These are phyloP conservation scores for Rhamnusium bicolor DNA, from an alignment of 2,888 invertebrate genomes.

Conservation along the genomic window DNA sequence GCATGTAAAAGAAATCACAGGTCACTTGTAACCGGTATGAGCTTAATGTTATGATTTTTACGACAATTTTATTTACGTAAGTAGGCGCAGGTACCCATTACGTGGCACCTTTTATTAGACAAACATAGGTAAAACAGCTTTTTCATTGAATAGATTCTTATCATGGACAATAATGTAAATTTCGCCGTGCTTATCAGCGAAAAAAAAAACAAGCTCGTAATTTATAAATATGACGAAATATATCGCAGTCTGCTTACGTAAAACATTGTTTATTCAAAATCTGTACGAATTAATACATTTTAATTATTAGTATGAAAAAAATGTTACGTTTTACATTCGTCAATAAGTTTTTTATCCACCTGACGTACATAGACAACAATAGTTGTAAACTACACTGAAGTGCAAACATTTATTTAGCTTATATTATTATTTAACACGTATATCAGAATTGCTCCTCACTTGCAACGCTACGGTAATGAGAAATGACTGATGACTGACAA, in stretches of 20 bases:
- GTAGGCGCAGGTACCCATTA: constrained; percentile 21
- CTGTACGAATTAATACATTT: constrained; percentile 1
- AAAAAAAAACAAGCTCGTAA: constrained; percentile 9
- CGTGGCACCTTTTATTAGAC: constrained; percentile 13
- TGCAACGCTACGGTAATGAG: too few species aligned
- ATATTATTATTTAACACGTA: too few species aligned
- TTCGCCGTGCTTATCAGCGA: constrained; percentile 11
- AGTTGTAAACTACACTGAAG: too few species aligned
- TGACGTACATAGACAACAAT: neutral
- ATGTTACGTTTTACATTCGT: neutral
- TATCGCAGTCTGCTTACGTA: constrained; percentile 7
- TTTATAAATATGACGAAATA: constrained; percentile 13
- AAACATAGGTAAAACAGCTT: neutral
- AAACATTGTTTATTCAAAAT: constrained; percentile 1
- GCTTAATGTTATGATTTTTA: constrained; percentile 9
- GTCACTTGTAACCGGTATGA: neutral
- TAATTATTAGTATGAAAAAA: neutral
- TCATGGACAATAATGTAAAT: neutral
- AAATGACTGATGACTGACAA: too few species aligned
- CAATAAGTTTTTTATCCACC: neutral
- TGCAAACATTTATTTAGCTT: too few species aligned
- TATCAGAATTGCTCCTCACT: too few species aligned
- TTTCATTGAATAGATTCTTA: constrained; percentile 26
- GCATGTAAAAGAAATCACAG: constrained; percentile 3
- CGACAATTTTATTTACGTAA: constrained; percentile 15